A percentile compares a stretch with the other conserved stretches of the same genome.
Evolutionary conservation across 2,113 vertebrate genomes (phyloP).

Genomic region (Proterorhinus semilunaris): DNA sequence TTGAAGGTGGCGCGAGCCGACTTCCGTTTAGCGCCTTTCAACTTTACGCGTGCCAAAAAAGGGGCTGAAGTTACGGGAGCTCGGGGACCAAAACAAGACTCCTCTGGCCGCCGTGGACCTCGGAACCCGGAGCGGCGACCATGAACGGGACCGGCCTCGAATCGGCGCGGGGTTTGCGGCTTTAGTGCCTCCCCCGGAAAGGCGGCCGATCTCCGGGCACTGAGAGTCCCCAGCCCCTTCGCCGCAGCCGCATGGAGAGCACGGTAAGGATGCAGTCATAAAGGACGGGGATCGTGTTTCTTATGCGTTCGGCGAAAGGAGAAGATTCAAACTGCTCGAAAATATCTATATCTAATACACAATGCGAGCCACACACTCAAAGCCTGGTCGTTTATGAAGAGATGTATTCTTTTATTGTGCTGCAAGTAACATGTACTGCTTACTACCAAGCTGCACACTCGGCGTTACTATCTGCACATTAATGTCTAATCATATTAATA

Average conservation of each 20-base stretch:
- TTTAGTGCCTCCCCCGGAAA: neutral
- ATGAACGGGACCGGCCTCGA: constrained; percentile 45
- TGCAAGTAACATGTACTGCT: no score
- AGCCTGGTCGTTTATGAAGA: no score
- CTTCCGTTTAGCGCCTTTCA: neutral
- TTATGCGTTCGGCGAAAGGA: neutral
- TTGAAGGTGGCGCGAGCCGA: neutral
- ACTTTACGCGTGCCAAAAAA: constrained; percentile 24
- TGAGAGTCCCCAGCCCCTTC: constrained; percentile 1
- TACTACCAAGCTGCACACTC: no score
- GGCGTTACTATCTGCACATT: no score
- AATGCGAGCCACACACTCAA: neutral
- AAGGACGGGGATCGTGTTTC: constrained; percentile 10
- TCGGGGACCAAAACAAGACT: constrained; percentile 46
- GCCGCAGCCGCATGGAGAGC: neutral
- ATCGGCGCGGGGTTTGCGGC: neutral
- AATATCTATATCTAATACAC: no score
- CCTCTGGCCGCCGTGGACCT: constrained; percentile 5
- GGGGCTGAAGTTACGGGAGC: constrained; percentile 54
- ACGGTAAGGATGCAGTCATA: constrained; percentile 26
- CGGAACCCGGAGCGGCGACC: neutral
- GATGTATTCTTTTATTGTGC: no score
- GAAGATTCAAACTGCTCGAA: neutral
- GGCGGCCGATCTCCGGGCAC: neutral
- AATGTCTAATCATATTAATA: no score